phyloP scores from a whole-genome alignment of 2,888 invertebrate species.

The Drosophila paucipuncta region DNA sequence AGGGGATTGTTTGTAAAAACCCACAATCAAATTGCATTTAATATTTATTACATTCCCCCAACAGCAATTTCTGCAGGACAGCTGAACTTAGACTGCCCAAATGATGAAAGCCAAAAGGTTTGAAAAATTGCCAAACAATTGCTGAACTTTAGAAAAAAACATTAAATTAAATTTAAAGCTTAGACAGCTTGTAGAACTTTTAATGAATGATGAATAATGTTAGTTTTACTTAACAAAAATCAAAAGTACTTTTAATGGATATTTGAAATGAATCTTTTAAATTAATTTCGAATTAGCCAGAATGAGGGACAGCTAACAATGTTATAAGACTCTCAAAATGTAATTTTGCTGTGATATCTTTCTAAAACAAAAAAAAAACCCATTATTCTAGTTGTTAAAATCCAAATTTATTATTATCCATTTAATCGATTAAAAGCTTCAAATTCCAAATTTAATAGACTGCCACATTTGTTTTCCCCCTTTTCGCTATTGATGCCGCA shows the following conservation, averaged over 20 bases:
- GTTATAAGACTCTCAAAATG: background rate
- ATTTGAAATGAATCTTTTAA: background rate
- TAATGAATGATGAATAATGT: background rate
- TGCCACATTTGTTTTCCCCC: background rate
- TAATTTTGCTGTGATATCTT: background rate
- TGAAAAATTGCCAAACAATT: background rate
- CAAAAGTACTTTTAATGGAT: background rate
- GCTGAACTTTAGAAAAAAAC: background rate
- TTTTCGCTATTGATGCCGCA: constrained; percentile 27
- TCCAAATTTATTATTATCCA: background rate
- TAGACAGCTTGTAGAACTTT: background rate
- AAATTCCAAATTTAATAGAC: constrained; percentile 29
- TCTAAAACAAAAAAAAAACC: background rate
- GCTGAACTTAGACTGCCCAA: constrained; percentile 5
- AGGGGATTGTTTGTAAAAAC: constrained; percentile 8
- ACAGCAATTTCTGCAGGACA: constrained; percentile 3
- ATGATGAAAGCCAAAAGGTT: background rate
- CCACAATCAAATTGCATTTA: constrained; percentile 74
- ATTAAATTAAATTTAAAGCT: background rate
- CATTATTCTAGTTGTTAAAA: background rate
- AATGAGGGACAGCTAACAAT: background rate
- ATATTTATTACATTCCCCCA: constrained; percentile 61
- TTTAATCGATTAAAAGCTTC: background rate
- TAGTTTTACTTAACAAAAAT: too few species aligned
- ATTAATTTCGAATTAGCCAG: background rate